Base-by-base conservation (phyloP, 1,140 invertebrate genomes). In the Globodera rostochiensis region DNA sequence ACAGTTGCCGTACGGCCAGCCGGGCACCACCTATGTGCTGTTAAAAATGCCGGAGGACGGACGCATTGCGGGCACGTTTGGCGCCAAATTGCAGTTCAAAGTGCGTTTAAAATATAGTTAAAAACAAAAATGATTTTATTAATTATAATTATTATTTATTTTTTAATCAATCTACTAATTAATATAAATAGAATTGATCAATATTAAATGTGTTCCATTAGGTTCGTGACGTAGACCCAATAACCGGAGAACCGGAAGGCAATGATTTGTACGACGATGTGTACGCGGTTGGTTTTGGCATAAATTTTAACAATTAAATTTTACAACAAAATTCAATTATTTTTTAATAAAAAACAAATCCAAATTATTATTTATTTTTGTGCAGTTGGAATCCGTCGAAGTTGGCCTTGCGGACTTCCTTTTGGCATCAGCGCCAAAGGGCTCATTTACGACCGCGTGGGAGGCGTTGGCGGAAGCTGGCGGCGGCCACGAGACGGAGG, bases 351-450 rank as follows among this genome's bases (percentile, higher is more conserved):
- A 74, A 46, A 78, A 76, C 19, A 13, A 9, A 73, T 15, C 49
- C 21, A 47, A 73, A n/a, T 66, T 36, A 21, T 19, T 49, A 47
- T 46, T n/a, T 47, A 45, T 79, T 82, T 64, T 45, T 36, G 84
- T 88, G 53, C 83, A 93, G 92, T 90, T 99, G 66, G 97, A 99
- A 91, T 96, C 98, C 92, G 92, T 99, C 36, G 96, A 98, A 89
- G 91, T 98, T 53, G 93, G 93, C 13, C 91, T 97, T 1, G 93
- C 93, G 4, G 97, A 99, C 78, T 96, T 98, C 91, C 94, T 99
- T 78, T 94, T 96, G 88, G 93, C 94, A 81, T 92, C 80, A 4
- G 6, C 94, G 7, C 93, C 93, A 71, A 95, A 94, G 85, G 90
- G 94, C 90, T 93, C 93, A 89, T 93, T 93, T 88, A 90, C 87